Evolutionary conservation across 2,888 invertebrate genomes (phyloP).

Genomic region (Ichneumoninae sp.): DNA sequence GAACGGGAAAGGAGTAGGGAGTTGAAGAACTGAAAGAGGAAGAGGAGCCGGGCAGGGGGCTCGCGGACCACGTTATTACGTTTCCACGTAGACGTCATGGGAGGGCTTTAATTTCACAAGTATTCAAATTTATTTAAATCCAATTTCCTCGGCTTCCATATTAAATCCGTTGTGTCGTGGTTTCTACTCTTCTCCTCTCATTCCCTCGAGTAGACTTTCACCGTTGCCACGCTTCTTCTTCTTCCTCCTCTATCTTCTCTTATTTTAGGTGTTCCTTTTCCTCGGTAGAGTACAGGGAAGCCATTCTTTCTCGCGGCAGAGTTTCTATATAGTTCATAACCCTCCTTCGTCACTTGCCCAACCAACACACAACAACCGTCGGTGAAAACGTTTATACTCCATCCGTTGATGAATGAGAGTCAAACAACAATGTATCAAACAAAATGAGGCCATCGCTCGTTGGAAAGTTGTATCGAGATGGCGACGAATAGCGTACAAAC

Average conservation of each 20-base stretch:
- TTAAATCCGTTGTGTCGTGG: constrained; percentile 80
- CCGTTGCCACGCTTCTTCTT: constrained; percentile 23
- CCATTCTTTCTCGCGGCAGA: constrained; percentile 46
- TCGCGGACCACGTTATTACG: constrained; percentile 79
- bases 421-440: not conserved
- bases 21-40: constrained; percentile 47
- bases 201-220: constrained; percentile 62
- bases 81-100: constrained; percentile 81
- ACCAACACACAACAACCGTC: constrained; percentile 13
- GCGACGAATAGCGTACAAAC: not conserved
- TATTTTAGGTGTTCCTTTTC: not conserved
- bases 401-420: not conserved
- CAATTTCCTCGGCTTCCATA: constrained; percentile 81
- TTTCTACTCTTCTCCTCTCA: constrained; percentile 69
- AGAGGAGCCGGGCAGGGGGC: constrained; percentile 21
- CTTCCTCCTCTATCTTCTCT: not conserved
- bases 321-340: constrained; percentile 48
- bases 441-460: not conserved
- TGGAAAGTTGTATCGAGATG: not conserved
- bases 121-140: constrained; percentile 83
- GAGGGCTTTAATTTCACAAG: constrained; percentile 83
- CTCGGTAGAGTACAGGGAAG: not conserved
- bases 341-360: not conserved
- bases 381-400: not conserved
- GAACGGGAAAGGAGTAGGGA: constrained; percentile 60